Evolutionary conservation across 2,797 vertebrate species (phyloP).

Genomic region (Novumbra hubbsi): DNA sequence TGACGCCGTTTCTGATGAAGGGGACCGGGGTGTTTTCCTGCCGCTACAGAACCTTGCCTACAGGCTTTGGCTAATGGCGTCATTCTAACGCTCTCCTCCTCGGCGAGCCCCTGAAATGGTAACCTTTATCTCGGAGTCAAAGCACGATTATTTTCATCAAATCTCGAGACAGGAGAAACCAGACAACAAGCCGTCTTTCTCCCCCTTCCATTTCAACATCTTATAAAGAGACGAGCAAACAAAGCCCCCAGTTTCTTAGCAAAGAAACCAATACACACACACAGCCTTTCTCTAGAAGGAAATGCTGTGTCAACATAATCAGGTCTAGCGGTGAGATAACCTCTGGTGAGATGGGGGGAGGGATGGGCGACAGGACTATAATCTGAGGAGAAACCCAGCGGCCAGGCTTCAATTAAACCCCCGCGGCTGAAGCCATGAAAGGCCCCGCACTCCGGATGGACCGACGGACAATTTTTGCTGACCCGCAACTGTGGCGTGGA

Average conservation of each 20-base stretch:
- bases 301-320: not conserved
- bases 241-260: not conserved
- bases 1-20: not conserved
- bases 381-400: not conserved
- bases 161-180: not conserved
- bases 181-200: not conserved
- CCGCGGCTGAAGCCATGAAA: not conserved
- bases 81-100: not conserved
- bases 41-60: not conserved
- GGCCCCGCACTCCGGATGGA: not conserved
- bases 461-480: not conserved
- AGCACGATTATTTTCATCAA: not conserved
- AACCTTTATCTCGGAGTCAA: not conserved
- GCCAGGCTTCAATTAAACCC: conserved; percentile 13
- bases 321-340: not conserved
- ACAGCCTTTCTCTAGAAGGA: conserved; percentile 2
- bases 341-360: not conserved
- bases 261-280: not conserved
- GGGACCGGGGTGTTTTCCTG: not conserved
- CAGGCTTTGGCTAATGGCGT: not conserved
- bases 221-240: not conserved
- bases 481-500: not conserved
- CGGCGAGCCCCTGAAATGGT: not conserved
- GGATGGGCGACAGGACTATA: conserved; percentile 2
- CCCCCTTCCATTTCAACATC: not conserved